Evolutionary conservation across 2,888 invertebrate genomes (phyloP).

Genomic region (Patella pellucida): DNA sequence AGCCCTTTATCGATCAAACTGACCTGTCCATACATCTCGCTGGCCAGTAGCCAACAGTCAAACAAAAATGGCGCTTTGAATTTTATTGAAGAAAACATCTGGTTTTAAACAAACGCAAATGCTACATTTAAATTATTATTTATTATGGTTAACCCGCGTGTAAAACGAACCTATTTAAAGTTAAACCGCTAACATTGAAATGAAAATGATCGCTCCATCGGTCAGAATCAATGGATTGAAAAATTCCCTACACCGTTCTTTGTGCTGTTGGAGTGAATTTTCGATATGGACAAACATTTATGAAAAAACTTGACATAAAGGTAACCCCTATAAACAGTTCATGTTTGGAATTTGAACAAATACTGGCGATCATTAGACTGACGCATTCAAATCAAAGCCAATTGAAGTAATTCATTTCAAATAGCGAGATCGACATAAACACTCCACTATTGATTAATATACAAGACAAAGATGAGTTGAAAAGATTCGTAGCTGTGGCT

Average conservation of each 20-base stretch:
- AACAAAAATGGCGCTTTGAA: slow-evolving; percentile 3
- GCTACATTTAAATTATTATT: slow-evolving; percentile 15
- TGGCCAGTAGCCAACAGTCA: slow-evolving; percentile 11
- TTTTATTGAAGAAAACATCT: slow-evolving; percentile 12
- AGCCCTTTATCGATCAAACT: slow-evolving; percentile 26
- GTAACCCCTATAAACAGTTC: neutral
- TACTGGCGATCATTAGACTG: neutral
- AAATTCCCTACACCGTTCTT: neutral
- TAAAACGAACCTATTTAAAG: neutral
- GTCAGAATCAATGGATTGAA: slow-evolving; percentile 12
- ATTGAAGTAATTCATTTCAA: slow-evolving; percentile 2
- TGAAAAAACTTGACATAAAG: neutral
- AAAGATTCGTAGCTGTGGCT: slow-evolving; percentile 19
- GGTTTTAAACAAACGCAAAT: slow-evolving; percentile 23
- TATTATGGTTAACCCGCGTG: neutral
- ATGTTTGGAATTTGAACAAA: slow-evolving; percentile 9
- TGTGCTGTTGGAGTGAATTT: neutral
- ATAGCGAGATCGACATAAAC: slow-evolving; percentile 18
- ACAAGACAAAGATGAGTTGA: slow-evolving; percentile 21
- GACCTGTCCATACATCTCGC: slow-evolving; percentile 23
- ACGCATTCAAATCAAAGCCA: slow-evolving; percentile 4
- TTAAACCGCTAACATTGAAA: slow-evolving; percentile 23
- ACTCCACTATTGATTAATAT: slow-evolving; percentile 20
- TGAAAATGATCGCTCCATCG: slow-evolving; percentile 22
- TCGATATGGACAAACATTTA: slow-evolving; percentile 2